Percentiles rank a stretch among this genome's conserved stretches.
Evolutionary conservation across 2,888 invertebrate species (phyloP).

Genomic region (Herminia tarsipennalis): DNA sequence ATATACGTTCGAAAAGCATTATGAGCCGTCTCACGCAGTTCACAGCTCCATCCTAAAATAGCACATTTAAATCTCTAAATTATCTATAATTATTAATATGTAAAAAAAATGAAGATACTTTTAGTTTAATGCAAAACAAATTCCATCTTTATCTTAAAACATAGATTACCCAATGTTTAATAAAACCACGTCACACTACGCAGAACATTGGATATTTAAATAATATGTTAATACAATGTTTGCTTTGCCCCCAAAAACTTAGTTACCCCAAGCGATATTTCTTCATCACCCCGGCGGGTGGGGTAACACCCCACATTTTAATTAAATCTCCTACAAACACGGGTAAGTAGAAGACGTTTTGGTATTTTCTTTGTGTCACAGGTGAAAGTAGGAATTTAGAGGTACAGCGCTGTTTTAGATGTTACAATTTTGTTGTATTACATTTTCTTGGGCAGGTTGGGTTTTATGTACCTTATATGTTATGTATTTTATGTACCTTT

Average conservation of each 20-base stretch:
- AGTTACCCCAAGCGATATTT: slow-evolving; percentile 63
- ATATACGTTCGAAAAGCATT: no score
- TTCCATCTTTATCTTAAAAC: not conserved
- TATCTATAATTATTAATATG: no score
- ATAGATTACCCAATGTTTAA: not conserved
- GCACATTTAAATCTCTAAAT: no score
- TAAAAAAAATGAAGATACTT: no score
- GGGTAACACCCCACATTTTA: slow-evolving; percentile 67
- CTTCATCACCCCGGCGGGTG: slow-evolving; percentile 50
- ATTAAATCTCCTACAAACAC: slow-evolving; percentile 77
- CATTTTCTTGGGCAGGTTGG: not conserved
- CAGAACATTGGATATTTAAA: slow-evolving; percentile 67
- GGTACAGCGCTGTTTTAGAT: not conserved
- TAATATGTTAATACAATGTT: slow-evolving; percentile 82
- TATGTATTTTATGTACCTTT: not conserved
- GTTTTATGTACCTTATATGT: not conserved
- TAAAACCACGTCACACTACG: slow-evolving; percentile 12
- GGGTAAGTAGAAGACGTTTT: slow-evolving; percentile 66
- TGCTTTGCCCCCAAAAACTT: slow-evolving; percentile 76
- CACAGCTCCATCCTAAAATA: no score
- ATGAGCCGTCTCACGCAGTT: no score
- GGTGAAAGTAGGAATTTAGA: slow-evolving; percentile 52
- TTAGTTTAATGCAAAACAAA: no score
- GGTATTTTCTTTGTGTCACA: slow-evolving; percentile 77
- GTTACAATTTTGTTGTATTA: slow-evolving; percentile 10